Conservation (phyloP, 2,888 invertebrate species). For the Acanthosepion esculentum region DNA sequence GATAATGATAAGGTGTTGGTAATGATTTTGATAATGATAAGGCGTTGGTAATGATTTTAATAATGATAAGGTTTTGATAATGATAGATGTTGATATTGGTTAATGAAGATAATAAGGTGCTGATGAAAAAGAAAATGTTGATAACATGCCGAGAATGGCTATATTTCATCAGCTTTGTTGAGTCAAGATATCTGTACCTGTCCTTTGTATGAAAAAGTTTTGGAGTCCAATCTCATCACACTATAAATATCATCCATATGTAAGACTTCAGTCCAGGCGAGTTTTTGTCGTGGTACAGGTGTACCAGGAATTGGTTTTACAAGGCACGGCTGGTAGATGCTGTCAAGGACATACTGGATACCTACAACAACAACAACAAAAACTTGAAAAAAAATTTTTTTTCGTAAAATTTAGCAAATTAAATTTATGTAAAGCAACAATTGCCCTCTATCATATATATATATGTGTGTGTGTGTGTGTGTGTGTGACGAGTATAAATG, state of each 20-base stretch:
- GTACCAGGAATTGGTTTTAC: neutral
- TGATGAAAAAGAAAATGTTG: neutral
- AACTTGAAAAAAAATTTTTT: neutral
- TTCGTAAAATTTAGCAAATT: neutral
- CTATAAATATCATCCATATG: slow-evolving; percentile 42
- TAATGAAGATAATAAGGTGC: too few relatives aligned
- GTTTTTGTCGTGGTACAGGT: neutral
- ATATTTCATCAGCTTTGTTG: neutral
- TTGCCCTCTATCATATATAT: too few relatives aligned
- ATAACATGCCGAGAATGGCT: neutral
- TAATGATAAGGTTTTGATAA: too few relatives aligned
- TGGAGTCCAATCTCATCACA: neutral
- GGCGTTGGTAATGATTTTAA: too few relatives aligned
- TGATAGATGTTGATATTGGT: too few relatives aligned
- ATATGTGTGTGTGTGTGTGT: too few relatives aligned
- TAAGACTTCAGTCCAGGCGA: neutral
- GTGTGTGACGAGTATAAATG: too few relatives aligned
- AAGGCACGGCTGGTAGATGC: neutral
- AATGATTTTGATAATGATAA: too few relatives aligned
- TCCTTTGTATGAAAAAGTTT: slow-evolving; percentile 24
- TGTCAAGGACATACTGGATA: slow-evolving; percentile 8
- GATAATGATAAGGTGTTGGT: too few relatives aligned
- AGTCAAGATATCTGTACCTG: neutral
- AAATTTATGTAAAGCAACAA: too few relatives aligned
- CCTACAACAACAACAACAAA: neutral